phyloP scores from a whole-genome alignment of 1,140 invertebrate species.

The Saxidomus purpurata region DNA sequence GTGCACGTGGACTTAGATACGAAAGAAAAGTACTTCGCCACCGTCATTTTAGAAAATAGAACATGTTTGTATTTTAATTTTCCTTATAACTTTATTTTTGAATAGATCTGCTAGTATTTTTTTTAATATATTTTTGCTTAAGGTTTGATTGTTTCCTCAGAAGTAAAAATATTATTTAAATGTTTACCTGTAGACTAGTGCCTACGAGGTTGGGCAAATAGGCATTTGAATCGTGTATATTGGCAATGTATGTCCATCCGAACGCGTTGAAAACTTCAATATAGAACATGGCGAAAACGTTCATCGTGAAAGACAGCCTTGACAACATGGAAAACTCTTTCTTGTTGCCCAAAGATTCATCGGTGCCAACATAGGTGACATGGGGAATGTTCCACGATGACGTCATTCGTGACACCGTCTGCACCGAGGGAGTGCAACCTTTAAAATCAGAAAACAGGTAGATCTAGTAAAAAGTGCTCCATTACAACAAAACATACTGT shows the following conservation, averaged over 20 bases:
- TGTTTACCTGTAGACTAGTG: conserved; percentile 34
- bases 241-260: conserved; percentile 31
- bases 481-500: no score
- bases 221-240: conserved; percentile 50
- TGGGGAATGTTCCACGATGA: conserved; percentile 72
- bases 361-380: conserved; percentile 72
- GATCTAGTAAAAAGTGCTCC: no score
- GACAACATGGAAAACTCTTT: conserved; percentile 63
- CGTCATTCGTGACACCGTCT: conserved; percentile 70
- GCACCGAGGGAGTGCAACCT: conserved; percentile 73
- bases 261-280: conserved; percentile 39
- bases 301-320: conserved; percentile 45
- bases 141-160: no score
- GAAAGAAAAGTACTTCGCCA: no score
- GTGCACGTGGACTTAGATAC: no score
- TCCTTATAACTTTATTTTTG: no score
- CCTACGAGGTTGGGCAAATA: conserved; percentile 49
- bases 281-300: conserved; percentile 52
- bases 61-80: no score
- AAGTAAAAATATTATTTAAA: no score
- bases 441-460: conserved; percentile 3
- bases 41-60: no score
- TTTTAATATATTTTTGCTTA: no score
- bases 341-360: conserved; percentile 70
- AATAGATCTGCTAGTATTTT: no score